These are phyloP conservation scores for Lontra canadensis DNA, from an alignment of 2,113 vertebrate genomes.

Conservation along the genomic window DNA sequence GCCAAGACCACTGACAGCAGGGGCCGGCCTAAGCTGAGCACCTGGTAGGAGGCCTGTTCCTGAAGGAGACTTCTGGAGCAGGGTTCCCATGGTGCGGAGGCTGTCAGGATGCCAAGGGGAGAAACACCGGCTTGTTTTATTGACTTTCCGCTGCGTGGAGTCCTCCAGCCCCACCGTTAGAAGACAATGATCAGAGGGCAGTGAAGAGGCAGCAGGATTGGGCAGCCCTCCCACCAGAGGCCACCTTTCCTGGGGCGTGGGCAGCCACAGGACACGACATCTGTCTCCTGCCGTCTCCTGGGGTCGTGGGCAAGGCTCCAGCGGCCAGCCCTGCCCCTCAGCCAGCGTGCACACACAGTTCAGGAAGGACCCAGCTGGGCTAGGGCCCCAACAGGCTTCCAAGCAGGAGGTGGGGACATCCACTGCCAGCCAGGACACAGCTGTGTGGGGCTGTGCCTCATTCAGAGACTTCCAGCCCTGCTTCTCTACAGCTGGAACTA, in stretches of 20 bases:
- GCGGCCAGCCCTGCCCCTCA: background rate
- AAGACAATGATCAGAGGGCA: background rate
- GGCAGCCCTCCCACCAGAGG: background rate
- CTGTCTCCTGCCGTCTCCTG: accelerated
- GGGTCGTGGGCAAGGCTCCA: background rate
- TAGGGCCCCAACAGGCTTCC: background rate
- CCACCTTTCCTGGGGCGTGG: background rate
- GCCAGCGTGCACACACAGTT: no score
- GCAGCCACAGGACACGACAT: background rate
- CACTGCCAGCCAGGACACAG: background rate
- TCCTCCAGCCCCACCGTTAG: background rate
- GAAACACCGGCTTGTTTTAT: background rate
- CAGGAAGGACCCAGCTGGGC: background rate
- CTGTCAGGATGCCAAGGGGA: background rate
- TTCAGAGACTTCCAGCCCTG: background rate
- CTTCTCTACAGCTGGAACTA: background rate
- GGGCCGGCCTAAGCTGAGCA: background rate
- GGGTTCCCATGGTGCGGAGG: background rate
- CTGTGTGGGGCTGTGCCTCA: background rate
- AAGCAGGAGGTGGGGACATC: accelerated
- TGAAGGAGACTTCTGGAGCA: background rate
- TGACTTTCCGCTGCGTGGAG: background rate
- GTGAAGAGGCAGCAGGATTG: background rate
- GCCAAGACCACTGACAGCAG: background rate
- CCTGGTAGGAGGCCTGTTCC: background rate